phyloP scores from a whole-genome alignment of 92 coral and sea anemone genomes.

The Parazoanthus atlanticus region DNA sequence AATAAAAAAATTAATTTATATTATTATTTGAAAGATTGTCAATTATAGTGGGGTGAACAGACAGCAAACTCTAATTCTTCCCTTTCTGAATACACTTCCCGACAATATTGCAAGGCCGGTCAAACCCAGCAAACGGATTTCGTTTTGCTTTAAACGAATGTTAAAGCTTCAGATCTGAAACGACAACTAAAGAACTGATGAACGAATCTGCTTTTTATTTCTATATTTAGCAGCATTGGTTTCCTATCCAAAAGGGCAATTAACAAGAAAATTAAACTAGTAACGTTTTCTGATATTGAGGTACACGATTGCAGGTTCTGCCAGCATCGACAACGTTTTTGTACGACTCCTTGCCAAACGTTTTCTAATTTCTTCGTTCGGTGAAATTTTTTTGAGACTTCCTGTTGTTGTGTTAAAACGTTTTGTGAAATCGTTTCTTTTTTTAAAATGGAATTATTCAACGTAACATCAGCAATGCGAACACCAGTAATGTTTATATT shows the following conservation, averaged over 20 bases:
- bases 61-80: background rate
- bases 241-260: background rate
- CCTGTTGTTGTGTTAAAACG: background rate
- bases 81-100: background rate
- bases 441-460: background rate
- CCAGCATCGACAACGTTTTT: background rate
- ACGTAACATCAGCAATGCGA: background rate
- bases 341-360: background rate
- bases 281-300: background rate
- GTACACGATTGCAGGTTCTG: background rate
- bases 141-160: background rate
- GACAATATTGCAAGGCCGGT: background rate
- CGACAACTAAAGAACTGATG: background rate
- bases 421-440: background rate
- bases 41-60: background rate
- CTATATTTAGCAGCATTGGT: background rate
- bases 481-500: constrained; percentile 40
- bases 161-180: no score
- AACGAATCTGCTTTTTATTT: background rate
- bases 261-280: background rate
- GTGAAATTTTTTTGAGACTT: background rate
- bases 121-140: background rate
- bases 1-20: no score
- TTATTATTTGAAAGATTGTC: background rate
- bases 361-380: background rate